Percentiles rank a stretch among this genome's conserved stretches.
Evolutionary conservation across 2,113 vertebrate genomes (phyloP).

Genomic region (Benitochromis conjunctus): DNA sequence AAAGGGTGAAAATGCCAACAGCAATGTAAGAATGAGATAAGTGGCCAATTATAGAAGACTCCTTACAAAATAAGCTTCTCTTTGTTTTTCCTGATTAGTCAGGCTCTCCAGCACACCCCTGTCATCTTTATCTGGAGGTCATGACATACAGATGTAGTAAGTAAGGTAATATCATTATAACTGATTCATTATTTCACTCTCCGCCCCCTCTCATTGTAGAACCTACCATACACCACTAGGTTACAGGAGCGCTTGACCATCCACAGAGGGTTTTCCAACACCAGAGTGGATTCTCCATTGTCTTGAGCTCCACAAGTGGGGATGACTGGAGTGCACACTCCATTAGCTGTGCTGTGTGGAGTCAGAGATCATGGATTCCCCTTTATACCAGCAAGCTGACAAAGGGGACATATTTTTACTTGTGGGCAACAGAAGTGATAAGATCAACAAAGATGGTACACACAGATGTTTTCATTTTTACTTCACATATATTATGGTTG

Average conservation of each 20-base stretch:
- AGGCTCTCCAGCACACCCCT: constrained; percentile 54
- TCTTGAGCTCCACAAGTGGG: constrained; percentile 59
- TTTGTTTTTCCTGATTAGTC: constrained; percentile 60
- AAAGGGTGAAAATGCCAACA: neutral
- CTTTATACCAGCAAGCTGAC: constrained; percentile 54
- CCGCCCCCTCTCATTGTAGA: neutral
- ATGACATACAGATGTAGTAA: neutral
- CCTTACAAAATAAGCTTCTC: constrained; percentile 66
- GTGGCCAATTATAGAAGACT: neutral
- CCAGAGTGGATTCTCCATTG: constrained; percentile 46
- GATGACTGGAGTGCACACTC: constrained; percentile 57
- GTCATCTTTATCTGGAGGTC: constrained; percentile 67
- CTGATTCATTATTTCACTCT: neutral
- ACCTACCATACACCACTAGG: constrained; percentile 49
- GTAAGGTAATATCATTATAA: neutral
- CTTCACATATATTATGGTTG: neutral
- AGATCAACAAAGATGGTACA: neutral
- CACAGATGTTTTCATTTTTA: neutral
- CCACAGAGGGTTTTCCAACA: constrained; percentile 67
- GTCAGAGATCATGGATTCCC: constrained; percentile 39
- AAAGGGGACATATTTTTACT: neutral
- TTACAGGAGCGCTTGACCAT: constrained; percentile 56
- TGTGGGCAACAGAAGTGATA: fast-evolving
- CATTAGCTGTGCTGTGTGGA: constrained; percentile 55
- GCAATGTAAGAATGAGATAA: neutral